These are phyloP conservation scores for Lepidostoma basale DNA, from an alignment of 1,140 invertebrate genomes.

Conservation along the genomic window DNA sequence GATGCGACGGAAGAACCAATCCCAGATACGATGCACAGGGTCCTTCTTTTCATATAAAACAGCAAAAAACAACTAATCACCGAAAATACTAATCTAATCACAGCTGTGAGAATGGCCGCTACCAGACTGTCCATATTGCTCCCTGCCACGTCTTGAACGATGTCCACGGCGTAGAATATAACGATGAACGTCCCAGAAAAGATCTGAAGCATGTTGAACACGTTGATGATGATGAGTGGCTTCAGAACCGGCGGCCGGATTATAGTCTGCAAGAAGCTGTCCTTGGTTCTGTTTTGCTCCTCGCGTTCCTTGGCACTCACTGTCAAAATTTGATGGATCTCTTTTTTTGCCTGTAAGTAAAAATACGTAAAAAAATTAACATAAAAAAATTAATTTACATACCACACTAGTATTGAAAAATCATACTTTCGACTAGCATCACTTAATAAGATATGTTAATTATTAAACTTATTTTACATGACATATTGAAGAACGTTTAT, in stretches of 20 bases:
- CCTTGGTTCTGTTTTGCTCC: conserved; percentile 51
- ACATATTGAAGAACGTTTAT: too few species aligned
- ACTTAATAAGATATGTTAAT: too few species aligned
- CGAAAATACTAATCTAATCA: conserved; percentile 67
- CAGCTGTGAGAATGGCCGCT: conserved; percentile 70
- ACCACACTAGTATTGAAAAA: too few species aligned
- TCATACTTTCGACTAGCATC: too few species aligned
- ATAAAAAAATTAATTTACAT: too few species aligned
- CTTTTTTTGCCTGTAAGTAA: conserved; percentile 59
- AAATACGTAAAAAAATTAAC: too few species aligned
- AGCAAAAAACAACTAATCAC: conserved; percentile 68
- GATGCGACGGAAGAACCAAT: conserved; percentile 68
- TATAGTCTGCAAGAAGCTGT: conserved; percentile 60
- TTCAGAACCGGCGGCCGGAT: conserved; percentile 66
- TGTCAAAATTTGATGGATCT: conserved; percentile 62
- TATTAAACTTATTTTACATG: too few species aligned
- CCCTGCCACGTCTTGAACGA: conserved; percentile 64
- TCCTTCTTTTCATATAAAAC: conserved; percentile 66
- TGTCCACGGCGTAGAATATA: conserved; percentile 76
- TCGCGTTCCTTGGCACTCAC: conserved; percentile 59
- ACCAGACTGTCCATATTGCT: conserved; percentile 56
- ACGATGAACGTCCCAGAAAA: conserved; percentile 74
- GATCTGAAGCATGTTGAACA: conserved; percentile 74
- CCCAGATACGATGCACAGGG: conserved; percentile 68
- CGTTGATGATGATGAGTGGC: conserved; percentile 71